Evolutionary conservation across 2,888 invertebrate species (phyloP), one percentile per base, ranked within the genome.

Genomic region (Aleiodes testaceus): DNA sequence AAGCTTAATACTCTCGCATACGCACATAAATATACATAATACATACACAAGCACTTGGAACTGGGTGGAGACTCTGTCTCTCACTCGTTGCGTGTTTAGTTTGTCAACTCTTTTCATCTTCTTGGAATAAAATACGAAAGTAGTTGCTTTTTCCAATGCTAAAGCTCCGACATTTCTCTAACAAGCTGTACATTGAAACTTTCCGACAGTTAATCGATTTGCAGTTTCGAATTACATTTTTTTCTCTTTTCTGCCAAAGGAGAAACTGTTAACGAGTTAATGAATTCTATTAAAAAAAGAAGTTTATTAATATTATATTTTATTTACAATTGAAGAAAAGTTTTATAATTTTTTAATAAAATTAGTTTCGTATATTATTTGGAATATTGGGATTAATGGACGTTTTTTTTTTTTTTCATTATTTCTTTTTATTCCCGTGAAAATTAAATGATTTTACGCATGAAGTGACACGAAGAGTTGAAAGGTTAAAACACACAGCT

Each of bases 101-200:
- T 26, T 61, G 20, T 69, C 36, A 22, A 55, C 76, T 73, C 81
- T 82, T 59, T 82, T 82, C 81, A 80, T 80, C 80, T 77, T 78
- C 81, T 73, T 79, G 76, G 80, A 82, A 82, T 82, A 82, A n/a
- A 75, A 80, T 44, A 66, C 66, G 68, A 52, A 73, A 36, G 36
- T 36, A 36, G 36, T 36, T 36, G n/a, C 5, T 36, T 36, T 36
- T 36, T 36, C 7, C 7, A 36, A 6, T 20, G 64, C 52, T 11
- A 66, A 30, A 49, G 30, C 49, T 30, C 53, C 44, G 61, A n/a
- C 26, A 36, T 45, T 55, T 18, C 14, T 42, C 45, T 71, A 71
- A 71, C 66, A 67, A 71, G 71, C 68, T 36, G 36, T 36, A 36
- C 68, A 59, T 52, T 55, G 64, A 59, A 69, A 72, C 70, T 67